Conservation (phyloP, 2,888 invertebrate species). For the Leptinotarsa peninsularis region DNA sequence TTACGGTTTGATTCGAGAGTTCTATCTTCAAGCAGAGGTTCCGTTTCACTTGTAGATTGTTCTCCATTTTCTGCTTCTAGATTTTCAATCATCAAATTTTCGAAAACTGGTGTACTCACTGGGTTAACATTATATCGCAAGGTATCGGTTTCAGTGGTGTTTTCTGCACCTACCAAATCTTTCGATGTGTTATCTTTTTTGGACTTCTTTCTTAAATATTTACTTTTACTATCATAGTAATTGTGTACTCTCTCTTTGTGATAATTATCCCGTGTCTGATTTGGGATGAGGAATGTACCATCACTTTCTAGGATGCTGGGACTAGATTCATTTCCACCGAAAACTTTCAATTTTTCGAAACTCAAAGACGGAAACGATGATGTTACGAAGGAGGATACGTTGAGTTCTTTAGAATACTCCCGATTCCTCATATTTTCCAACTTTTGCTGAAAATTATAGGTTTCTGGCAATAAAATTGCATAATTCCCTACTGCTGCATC, state of each 20-base stretch:
- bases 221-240: conserved; percentile 32
- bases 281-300: background rate
- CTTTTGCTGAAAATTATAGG: conserved; percentile 51
- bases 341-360: background rate
- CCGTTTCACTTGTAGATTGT: conserved; percentile 1
- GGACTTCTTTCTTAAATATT: conserved; percentile 28
- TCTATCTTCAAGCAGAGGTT: background rate
- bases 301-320: conserved; percentile 19
- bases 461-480: conserved; percentile 51
- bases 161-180: background rate
- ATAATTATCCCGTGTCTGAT: conserved; percentile 15
- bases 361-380: conserved; percentile 21
- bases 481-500: conserved; percentile 56
- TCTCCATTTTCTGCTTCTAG: background rate
- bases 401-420: conserved; percentile 12
- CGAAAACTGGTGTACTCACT: background rate
- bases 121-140: background rate
- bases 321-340: conserved; percentile 23
- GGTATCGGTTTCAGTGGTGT: background rate
- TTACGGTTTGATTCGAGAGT: background rate
- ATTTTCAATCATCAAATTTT: background rate
- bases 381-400: conserved; percentile 21
- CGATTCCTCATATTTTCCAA: conserved; percentile 43
- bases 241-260: conserved; percentile 34
- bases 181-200: background rate